These are phyloP conservation scores for Prietella phreatophila DNA, from an alignment of 2,113 vertebrate genomes.

Conservation along the genomic window DNA sequence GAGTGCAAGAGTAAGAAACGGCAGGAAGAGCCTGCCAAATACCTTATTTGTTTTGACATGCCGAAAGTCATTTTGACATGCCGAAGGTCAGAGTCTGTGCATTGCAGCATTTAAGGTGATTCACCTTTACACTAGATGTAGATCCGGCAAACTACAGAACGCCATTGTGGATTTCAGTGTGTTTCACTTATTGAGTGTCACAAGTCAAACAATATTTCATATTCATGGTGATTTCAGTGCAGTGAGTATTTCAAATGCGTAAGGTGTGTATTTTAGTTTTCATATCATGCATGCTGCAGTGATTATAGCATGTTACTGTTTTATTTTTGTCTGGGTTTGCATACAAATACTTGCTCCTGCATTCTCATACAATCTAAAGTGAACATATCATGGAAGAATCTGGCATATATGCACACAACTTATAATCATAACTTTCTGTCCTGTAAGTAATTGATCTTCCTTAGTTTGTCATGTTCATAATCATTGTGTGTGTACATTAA, in stretches of 20 bases:
- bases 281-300: not conserved
- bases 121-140: not conserved
- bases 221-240: not conserved
- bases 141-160: not conserved
- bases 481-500: not conserved
- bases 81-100: not conserved
- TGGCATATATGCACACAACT: not conserved
- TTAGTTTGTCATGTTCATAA: not conserved
- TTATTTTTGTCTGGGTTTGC: not conserved
- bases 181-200: not conserved
- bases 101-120: not conserved
- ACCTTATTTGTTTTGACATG: not conserved
- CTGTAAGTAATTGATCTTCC: not conserved
- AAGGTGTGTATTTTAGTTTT: not conserved
- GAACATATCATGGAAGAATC: not conserved
- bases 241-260: not conserved
- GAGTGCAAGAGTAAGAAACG: not conserved
- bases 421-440: not conserved
- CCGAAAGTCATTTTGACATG: not conserved
- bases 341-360: not conserved
- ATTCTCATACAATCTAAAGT: not conserved
- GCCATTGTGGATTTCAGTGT: not conserved
- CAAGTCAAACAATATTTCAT: not conserved
- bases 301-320: not conserved
- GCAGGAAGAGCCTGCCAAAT: not conserved